Evolutionary conservation across 1,140 invertebrate genomes (phyloP).

Genomic region (Maniola jurtina): DNA sequence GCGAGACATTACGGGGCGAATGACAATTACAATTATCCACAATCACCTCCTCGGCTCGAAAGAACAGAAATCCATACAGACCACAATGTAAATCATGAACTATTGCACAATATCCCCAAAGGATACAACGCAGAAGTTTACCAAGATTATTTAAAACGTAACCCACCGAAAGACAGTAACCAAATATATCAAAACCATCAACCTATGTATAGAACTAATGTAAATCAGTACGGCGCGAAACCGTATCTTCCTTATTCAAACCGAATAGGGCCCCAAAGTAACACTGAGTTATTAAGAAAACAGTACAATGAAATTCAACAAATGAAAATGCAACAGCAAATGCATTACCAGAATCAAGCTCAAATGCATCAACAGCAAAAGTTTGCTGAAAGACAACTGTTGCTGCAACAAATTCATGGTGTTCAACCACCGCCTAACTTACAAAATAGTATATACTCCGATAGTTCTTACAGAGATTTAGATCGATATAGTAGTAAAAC

Average conservation of each 20-base stretch:
- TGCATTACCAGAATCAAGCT: slow-evolving; percentile 81
- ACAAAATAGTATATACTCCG: slow-evolving; percentile 73
- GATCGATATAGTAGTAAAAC: slow-evolving; percentile 72
- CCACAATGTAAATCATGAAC: slow-evolving; percentile 68
- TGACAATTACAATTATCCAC: slow-evolving; percentile 71
- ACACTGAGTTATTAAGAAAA: slow-evolving; percentile 77
- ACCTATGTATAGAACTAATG: slow-evolving; percentile 69
- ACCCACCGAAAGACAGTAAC: slow-evolving; percentile 77
- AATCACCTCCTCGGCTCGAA: slow-evolving; percentile 60
- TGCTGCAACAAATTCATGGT: slow-evolving; percentile 75
- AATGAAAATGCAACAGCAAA: slow-evolving; percentile 81
- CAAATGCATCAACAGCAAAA: slow-evolving; percentile 81
- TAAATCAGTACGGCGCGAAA: slow-evolving; percentile 69
- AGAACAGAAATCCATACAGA: slow-evolving; percentile 61
- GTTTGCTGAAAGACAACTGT: slow-evolving; percentile 80
- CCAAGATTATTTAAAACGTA: slow-evolving; percentile 77
- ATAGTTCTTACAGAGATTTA: slow-evolving; percentile 65
- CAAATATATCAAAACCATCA: slow-evolving; percentile 79
- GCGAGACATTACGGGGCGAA: slow-evolving; percentile 70
- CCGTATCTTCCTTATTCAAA: slow-evolving; percentile 74
- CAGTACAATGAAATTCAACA: slow-evolving; percentile 82
- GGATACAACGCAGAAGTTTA: slow-evolving; percentile 77
- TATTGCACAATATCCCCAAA: slow-evolving; percentile 69
- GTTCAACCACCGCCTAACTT: slow-evolving; percentile 74
- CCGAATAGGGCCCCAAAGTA: slow-evolving; percentile 76